Conservation (phyloP, 2,888 invertebrate genomes). For the Chrysina gloriosa region DNA sequence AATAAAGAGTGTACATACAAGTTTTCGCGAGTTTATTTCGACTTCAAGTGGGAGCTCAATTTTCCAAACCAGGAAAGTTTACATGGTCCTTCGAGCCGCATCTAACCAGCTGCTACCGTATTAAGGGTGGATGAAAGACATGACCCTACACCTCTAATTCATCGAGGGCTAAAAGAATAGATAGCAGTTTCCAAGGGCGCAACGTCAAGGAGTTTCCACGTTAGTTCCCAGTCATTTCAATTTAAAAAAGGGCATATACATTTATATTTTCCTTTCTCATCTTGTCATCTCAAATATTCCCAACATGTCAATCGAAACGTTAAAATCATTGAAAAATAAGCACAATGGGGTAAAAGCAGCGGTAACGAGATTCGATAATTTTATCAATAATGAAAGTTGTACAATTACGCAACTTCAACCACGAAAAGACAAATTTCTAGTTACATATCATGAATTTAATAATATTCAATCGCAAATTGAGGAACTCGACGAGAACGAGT, state of each 20-base stretch:
- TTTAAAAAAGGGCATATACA: too few species aligned
- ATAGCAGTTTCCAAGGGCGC: too few species aligned
- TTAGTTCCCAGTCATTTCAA: conserved; percentile 1
- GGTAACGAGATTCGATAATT: conserved; percentile 4
- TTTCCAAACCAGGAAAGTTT: too few species aligned
- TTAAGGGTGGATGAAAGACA: too few species aligned
- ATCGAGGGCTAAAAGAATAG: too few species aligned
- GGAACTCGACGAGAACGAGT: background rate
- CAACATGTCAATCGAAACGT: too few species aligned
- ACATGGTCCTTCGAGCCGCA: too few species aligned
- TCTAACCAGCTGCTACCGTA: too few species aligned
- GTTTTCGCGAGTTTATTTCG: too few species aligned
- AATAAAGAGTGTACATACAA: too few species aligned
- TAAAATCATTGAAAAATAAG: background rate
- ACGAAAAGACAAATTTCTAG: background rate
- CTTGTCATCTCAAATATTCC: background rate
- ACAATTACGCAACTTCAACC: conserved; percentile 3
- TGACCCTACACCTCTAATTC: too few species aligned
- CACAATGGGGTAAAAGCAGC: conserved; percentile 2
- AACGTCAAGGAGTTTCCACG: background rate
- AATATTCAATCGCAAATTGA: background rate
- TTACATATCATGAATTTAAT: background rate
- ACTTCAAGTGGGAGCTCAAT: too few species aligned
- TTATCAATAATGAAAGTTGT: background rate
- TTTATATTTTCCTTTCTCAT: background rate